Evolutionary conservation across 2,797 vertebrate genomes (phyloP), one percentile per base, ranked within the genome.

Genomic region (Acanthornis magna): DNA sequence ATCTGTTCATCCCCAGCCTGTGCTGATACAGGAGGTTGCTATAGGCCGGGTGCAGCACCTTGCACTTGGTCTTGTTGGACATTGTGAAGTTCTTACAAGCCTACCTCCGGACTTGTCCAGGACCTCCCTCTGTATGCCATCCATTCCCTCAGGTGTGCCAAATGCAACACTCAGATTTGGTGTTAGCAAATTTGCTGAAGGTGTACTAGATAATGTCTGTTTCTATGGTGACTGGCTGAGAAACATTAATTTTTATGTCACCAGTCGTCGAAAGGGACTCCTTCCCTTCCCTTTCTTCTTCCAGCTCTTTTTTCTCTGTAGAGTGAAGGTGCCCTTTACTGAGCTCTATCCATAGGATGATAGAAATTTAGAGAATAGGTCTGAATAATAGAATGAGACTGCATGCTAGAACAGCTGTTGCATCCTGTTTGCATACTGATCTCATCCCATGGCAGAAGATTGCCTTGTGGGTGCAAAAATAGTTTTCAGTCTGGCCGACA

Each of bases 31-130:
- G 1, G 11, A 11, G 10, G 10, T 36, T 66, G 29, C 5, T 9
- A 32, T 2, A 3, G 8, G 1, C 8, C 23, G 21, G 4, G 7
- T 58, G 8, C 19, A 76, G 4, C 5, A 27, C 45, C 9, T 16
- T 36, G 34, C 5, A 27, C 9, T 26, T 67, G 11, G 10, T 11
- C 36, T 53, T 61, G 4, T 50, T 73, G 40, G 72, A 54, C 16
- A 11, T 77, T 12, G 20, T 29, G 53, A 70, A 2, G 10, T 48
- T 91, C 34, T 51, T 18, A 19, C 2, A 2, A 19, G 18, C 8
- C 12, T 17, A 25, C 3, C 36, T 65, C 47, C 51, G 5, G 4
- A 38, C 22, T 29, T 74, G 32, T 26, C 43, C 8, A 32, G 11
- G 11, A 63, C 30, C 14, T 70, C 27, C 16, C 9, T 43, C 36